These are phyloP conservation scores for Ormyrus pomaceus DNA, from an alignment of 2,888 invertebrate genomes.

Conservation along the genomic window DNA sequence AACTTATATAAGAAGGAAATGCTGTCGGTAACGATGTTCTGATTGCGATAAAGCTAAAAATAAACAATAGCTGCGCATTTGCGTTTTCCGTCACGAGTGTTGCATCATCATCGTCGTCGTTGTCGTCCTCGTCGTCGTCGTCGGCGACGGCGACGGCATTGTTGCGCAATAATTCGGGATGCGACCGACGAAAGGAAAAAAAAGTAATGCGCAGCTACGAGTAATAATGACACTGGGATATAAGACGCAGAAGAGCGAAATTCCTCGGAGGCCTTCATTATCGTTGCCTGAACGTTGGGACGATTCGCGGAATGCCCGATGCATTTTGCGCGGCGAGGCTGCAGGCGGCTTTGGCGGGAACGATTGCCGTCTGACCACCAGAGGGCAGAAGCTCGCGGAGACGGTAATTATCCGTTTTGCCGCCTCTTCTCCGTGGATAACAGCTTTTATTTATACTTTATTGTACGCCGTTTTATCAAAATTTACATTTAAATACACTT, in stretches of 20 bases:
- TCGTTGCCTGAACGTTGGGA: too few relatives aligned
- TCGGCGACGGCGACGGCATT: too few relatives aligned
- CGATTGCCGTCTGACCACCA: constrained; percentile 46
- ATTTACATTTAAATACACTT: too few relatives aligned
- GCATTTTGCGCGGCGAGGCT: not conserved
- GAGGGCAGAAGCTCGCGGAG: constrained; percentile 57
- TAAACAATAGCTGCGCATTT: constrained; percentile 40
- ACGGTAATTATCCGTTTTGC: not conserved
- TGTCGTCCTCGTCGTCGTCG: too few relatives aligned
- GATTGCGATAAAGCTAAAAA: constrained; percentile 45
- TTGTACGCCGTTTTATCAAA: too few relatives aligned
- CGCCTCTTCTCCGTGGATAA: too few relatives aligned
- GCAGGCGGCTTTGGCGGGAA: not conserved
- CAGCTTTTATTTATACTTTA: too few relatives aligned
- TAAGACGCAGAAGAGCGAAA: too few relatives aligned
- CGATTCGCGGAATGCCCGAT: too few relatives aligned
- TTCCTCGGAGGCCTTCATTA: too few relatives aligned
- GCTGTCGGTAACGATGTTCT: constrained; percentile 26
- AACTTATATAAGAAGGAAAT: constrained; percentile 37
- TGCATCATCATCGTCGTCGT: constrained; percentile 17
- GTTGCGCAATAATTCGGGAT: constrained; percentile 11
- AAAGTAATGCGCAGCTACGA: too few relatives aligned
- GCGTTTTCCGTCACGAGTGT: constrained; percentile 31
- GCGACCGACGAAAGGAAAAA: not conserved
- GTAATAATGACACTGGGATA: too few relatives aligned